Base-by-base conservation (phyloP, 2,113 vertebrate genomes). In the Lampris megalopsis region DNA sequence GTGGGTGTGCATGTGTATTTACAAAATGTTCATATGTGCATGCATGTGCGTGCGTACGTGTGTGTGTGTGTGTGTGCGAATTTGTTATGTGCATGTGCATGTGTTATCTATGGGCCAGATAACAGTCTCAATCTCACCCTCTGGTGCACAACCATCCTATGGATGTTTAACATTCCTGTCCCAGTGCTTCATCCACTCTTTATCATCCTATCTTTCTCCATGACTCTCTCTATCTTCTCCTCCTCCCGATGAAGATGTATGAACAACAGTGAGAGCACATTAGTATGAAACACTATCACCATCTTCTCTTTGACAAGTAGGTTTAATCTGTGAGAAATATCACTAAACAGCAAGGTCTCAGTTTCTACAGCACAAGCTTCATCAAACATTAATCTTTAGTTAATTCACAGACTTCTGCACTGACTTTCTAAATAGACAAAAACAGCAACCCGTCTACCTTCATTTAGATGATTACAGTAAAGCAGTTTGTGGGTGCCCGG, bases 1-100 rank as follows among this genome's bases (percentile, higher is more conserved):
- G 9, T 69, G 70, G 64, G 68, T 63, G 75, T 67, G 48, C 64
- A 10, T 71, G 43, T 70, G 77, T 10, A 5, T 1, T 36, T 67
- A 61, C 73, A 24, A 24, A 24, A 24, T 24, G 24, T 24, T 24
- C 24, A 24, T 24, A 24, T 24, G 24, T 24, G 24, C 24, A 24
- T 24, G 24, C 24, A 24, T 24, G 59, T 42, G 37, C 42, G 59
- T 61, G 59, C 2, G 58, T 40, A 37, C n/a, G 58, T 36, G 48
- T 68, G n/a, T 71, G 43, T 70, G 77, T 10, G 42, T 70, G 58
- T 7, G 53, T 64, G 58, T 79, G 52, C 45, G 63, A 38, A 6
- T 36, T 52, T 52, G 9, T 7, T 57, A 5, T 57, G 67, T 11
- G 64, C 41, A 62, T 52, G 56, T 13, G 11, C 13, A 41, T 42